Conservation (phyloP, 2,113 vertebrate species). For the Phodopus roborovskii region DNA sequence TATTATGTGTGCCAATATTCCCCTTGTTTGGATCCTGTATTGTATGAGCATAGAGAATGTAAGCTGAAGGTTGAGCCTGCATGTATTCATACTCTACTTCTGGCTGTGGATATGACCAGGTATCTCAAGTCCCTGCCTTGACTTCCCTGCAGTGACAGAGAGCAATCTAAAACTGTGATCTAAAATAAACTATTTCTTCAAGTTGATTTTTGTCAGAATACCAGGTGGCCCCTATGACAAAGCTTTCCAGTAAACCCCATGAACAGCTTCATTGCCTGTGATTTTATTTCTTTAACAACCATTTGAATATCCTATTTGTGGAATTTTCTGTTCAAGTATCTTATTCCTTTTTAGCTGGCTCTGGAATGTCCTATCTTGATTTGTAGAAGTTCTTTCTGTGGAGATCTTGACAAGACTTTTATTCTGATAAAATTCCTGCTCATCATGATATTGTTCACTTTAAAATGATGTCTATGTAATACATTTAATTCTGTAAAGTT, state of each 20-base stretch:
- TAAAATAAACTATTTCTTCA: background rate
- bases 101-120: background rate
- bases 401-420: background rate
- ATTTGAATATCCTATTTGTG: background rate
- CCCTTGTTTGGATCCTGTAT: background rate
- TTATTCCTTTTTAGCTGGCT: background rate
- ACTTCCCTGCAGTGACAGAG: background rate
- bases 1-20: too few species aligned
- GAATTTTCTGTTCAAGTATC: background rate
- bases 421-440: background rate
- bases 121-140: background rate
- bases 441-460: background rate
- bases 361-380: background rate
- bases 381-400: background rate
- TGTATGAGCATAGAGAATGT: background rate
- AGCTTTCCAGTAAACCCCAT: background rate
- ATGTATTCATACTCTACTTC: background rate
- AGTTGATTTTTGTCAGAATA: background rate
- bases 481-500: background rate
- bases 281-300: background rate
- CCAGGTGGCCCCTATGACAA: background rate
- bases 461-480: background rate
- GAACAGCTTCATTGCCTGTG: background rate
- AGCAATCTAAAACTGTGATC: background rate
- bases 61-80: background rate